Percentiles rank a stretch among this genome's conserved stretches.
These are phyloP conservation scores for Turritopsis dohrnii DNA, from an alignment of 30 jellyfish, hydroid and myxozoan genomes.

Conservation along the genomic window DNA sequence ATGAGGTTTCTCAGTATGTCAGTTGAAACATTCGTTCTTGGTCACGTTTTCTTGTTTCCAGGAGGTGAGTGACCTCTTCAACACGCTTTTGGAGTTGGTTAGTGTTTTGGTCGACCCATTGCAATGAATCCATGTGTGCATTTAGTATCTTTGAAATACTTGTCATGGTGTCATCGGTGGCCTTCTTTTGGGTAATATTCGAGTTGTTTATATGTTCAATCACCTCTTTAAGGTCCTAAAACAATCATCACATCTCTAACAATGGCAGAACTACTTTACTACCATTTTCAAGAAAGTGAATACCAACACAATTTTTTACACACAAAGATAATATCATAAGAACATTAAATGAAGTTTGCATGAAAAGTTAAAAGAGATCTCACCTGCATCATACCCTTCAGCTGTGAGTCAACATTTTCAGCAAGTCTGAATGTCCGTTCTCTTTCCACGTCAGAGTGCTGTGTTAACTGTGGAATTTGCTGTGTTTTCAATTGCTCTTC, in stretches of 20 bases:
- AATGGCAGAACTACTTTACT: too few relatives aligned
- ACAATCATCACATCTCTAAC: too few relatives aligned
- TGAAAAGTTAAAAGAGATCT: background rate
- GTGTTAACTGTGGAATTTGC: constrained; percentile 60
- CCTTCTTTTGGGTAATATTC: constrained; percentile 39
- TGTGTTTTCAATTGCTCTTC: constrained; percentile 77
- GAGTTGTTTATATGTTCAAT: constrained; percentile 75
- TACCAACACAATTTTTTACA: too few relatives aligned
- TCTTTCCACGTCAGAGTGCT: constrained; percentile 87
- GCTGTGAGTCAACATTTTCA: constrained; percentile 72
- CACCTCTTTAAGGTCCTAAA: constrained; percentile 61
- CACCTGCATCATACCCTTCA: constrained; percentile 79
- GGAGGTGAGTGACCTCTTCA: constrained; percentile 56
- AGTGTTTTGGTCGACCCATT: constrained; percentile 90
- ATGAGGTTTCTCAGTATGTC: background rate
- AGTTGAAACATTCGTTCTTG: constrained; percentile 68
- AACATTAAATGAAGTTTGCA: too few relatives aligned
- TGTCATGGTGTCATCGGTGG: constrained; percentile 70
- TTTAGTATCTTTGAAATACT: constrained; percentile 79
- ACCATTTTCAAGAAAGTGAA: too few relatives aligned
- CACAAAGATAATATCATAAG: too few relatives aligned
- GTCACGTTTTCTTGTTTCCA: constrained; percentile 59
- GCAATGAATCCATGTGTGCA: constrained; percentile 98
- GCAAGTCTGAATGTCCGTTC: constrained; percentile 87
- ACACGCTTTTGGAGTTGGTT: constrained; percentile 64